Base-by-base conservation (phyloP, 35 echinoderm and acorn worm species). In the Acanthaster planci region DNA sequence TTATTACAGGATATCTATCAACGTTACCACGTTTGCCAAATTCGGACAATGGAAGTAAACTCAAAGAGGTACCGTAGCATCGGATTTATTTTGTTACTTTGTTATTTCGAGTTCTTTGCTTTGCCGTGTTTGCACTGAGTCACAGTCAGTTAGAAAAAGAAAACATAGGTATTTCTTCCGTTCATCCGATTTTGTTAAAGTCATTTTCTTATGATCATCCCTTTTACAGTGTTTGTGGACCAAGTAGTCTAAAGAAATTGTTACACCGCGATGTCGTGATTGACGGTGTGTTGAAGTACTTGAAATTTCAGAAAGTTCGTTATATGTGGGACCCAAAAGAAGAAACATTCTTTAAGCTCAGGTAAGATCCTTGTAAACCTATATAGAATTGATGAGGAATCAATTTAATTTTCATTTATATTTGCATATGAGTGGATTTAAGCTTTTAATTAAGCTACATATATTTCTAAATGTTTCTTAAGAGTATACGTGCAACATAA, bases 271-370 rank as follows among this genome's bases (percentile, higher is more conserved):
- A 89, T 78, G 87, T 89, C 50, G 56, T 89, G 8, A 51, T 76
- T 40, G 60, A 84, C 4, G 85, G 79, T 29, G 39, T 64, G n/a
- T 77, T 87, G 32, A 26, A 84, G 31, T 87, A 87, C 53, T 92
- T 92, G 19, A 52, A 68, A 15, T 82, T 81, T 55, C 90, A 92
- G 21, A 87, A 92, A 51, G 55, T 92, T 19, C 81, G 77, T 21
- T 92, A 87, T 64, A 76, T 92, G 21, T 92, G 90, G 90, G 56
- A 87, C 31, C 78, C 85, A 40, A 23, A 21, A 34, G 51, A 87
- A 1, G 16, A 87, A 38, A 76, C 21, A 7, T 92, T 87, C 80
- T 84, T 87, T 79, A 84, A 87, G 21, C 42, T 87, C 1, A 87
- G 90, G 90, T 92, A 79, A 82, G 27, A n/a, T n/a, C n/a, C n/a